Conservation (phyloP, 2,888 invertebrate species). For the Hirtodrosophila duncani region DNA sequence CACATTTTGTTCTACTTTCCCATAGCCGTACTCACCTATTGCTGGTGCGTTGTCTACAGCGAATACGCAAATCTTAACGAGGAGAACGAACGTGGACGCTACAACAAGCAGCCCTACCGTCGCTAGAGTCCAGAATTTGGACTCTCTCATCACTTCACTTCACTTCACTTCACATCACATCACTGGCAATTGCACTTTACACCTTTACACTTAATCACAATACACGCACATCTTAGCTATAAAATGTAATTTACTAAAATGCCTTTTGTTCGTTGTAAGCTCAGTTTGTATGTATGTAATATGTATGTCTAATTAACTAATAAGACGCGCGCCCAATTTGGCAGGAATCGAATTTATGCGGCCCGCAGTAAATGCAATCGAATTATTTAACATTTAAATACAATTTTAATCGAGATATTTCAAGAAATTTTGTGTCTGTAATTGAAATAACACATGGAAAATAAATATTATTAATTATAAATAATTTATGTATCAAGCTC, state of each 20-base stretch:
- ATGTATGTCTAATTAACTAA: constrained; percentile 46
- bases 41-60: constrained; percentile 91
- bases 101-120: constrained; percentile 85
- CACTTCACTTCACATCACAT: constrained; percentile 9
- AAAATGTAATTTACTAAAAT: constrained; percentile 40
- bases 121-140: constrained; percentile 67
- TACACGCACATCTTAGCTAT: constrained; percentile 25
- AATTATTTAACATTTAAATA: constrained; percentile 56
- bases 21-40: constrained; percentile 86
- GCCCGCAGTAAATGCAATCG: constrained; percentile 48
- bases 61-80: constrained; percentile 86
- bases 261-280: constrained; percentile 45
- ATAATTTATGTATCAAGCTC: constrained; percentile 28
- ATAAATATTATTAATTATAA: constrained; percentile 34
- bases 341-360: constrained; percentile 35
- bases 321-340: constrained; percentile 26
- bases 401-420: constrained; percentile 33
- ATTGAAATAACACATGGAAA: no score
- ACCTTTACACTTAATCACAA: constrained; percentile 8
- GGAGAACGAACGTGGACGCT: constrained; percentile 85
- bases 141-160: background rate
- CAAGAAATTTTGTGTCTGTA: constrained; percentile 41
- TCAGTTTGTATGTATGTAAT: no score
- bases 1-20: constrained; percentile 3
- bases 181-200: constrained; percentile 15